Conservation (phyloP, 2,113 vertebrate species). For the Macroglossus sobrinus region DNA sequence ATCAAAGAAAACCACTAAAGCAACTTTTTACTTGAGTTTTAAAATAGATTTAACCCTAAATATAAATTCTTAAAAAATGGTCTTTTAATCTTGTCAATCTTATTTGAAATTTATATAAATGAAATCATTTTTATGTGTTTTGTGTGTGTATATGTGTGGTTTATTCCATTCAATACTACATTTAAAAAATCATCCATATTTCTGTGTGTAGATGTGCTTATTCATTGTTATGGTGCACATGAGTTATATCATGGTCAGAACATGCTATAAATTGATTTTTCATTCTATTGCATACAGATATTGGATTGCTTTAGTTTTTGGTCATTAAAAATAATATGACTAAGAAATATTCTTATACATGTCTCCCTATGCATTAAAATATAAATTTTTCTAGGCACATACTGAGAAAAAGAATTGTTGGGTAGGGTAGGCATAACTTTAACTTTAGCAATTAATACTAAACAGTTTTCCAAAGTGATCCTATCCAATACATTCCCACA, state of each 20-base stretch:
- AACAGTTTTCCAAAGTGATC: neutral
- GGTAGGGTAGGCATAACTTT: neutral
- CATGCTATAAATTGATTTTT: neutral
- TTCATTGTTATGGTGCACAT: neutral
- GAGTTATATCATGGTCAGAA: neutral
- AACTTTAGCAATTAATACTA: neutral
- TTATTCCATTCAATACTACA: neutral
- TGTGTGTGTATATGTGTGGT: neutral
- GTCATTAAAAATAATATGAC: neutral
- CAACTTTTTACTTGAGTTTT: neutral
- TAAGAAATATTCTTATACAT: neutral
- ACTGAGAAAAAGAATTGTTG: neutral
- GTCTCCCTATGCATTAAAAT: neutral
- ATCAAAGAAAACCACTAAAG: neutral
- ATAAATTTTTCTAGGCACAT: neutral
- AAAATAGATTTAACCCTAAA: neutral
- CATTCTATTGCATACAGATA: neutral
- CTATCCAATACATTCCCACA: neutral
- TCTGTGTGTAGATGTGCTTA: neutral
- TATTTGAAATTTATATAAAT: conserved; percentile 11
- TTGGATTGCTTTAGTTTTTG: neutral
- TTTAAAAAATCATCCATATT: neutral
- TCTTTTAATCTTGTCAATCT: neutral
- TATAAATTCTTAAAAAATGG: neutral
- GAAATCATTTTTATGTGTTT: neutral